Conservation (phyloP, 2,797 vertebrate genomes). For the Molossus alvarezi region DNA sequence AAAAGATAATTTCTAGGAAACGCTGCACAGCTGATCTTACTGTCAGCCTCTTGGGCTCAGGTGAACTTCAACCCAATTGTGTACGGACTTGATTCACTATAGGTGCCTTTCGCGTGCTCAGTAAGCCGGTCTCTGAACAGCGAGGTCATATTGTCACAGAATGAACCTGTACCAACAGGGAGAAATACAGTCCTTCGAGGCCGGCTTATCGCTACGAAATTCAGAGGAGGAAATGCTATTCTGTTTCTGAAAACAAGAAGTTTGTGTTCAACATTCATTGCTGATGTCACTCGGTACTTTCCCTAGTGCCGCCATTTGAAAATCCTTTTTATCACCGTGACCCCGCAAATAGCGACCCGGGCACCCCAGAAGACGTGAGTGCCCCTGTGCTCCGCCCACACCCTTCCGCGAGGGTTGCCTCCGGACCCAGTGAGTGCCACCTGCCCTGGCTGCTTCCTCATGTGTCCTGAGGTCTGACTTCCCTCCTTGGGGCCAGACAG, state of each 20-base stretch:
- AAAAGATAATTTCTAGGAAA: background rate
- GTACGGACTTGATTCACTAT: background rate
- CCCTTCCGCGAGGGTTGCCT: background rate
- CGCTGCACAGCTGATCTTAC: background rate
- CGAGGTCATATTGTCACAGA: background rate
- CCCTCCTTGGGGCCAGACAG: background rate
- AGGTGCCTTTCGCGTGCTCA: background rate
- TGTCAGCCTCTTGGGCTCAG: background rate
- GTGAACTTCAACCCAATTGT: constrained; percentile 10
- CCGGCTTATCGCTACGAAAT: background rate
- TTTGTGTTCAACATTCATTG: background rate
- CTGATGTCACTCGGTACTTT: background rate
- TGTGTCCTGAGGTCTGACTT: background rate
- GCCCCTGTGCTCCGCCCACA: background rate
- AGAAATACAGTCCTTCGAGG: background rate
- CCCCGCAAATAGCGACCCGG: background rate
- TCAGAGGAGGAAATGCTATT: background rate
- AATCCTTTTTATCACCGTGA: background rate
- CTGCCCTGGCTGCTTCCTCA: background rate
- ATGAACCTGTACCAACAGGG: background rate
- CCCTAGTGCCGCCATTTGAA: background rate
- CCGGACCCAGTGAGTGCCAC: background rate
- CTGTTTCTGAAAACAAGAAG: constrained; percentile 16
- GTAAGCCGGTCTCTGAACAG: background rate
- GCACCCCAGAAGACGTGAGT: background rate